Evolutionary conservation across 1,140 invertebrate species (phyloP).

Genomic region (Plutomurus gul): DNA sequence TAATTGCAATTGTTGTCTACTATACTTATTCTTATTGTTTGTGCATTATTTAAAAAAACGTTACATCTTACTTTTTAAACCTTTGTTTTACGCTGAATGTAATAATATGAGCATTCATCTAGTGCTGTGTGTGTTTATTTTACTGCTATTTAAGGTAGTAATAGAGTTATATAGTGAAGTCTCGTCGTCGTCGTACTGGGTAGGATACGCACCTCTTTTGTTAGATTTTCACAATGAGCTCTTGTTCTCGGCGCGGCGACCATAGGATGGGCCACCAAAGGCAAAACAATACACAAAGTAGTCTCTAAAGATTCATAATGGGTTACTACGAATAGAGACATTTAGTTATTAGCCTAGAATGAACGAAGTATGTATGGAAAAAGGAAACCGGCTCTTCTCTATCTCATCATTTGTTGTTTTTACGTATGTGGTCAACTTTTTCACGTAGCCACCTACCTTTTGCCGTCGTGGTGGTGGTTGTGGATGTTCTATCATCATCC

Average conservation of each 20-base stretch:
- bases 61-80: too few relatives aligned
- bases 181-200: neutral
- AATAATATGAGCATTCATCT: too few relatives aligned
- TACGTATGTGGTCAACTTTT: conserved; percentile 27
- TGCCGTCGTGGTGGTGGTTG: neutral
- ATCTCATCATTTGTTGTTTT: conserved; percentile 23
- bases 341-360: conserved; percentile 17
- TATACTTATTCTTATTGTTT: too few relatives aligned
- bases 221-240: conserved; percentile 20
- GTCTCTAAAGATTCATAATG: conserved; percentile 27
- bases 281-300: conserved; percentile 27
- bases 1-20: too few relatives aligned
- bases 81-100: too few relatives aligned
- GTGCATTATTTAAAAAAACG: too few relatives aligned
- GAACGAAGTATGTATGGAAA: conserved; percentile 22
- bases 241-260: conserved; percentile 1
- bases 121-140: too few relatives aligned
- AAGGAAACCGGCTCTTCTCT: conserved; percentile 26
- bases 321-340: conserved; percentile 28
- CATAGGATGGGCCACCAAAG: neutral
- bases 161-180: neutral
- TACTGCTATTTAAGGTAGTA: neutral
- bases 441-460: neutral
- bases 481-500: too few relatives aligned
- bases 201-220: conserved; percentile 4